A percentile compares a stretch with the other conserved stretches of the same genome.
Evolutionary conservation across 2,797 vertebrate genomes (phyloP).

Genomic region (Podarcis lilfordi): DNA sequence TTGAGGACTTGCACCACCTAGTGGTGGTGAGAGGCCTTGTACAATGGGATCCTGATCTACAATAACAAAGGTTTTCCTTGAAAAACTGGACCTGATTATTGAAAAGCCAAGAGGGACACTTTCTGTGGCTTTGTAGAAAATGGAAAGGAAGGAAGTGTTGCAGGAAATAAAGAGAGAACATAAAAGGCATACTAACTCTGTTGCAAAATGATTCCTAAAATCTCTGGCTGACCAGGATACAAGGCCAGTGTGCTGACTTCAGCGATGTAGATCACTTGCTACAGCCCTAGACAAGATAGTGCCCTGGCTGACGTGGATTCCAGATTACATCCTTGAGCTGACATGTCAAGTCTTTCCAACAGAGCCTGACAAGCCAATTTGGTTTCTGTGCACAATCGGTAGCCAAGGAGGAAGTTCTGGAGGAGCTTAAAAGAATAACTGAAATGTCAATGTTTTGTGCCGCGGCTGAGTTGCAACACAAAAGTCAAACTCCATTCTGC

Average conservation of each 20-base stretch:
- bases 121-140: background rate
- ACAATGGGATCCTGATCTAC: too few relatives aligned
- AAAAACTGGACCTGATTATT: background rate
- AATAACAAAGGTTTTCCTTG: too few relatives aligned
- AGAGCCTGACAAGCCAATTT: background rate
- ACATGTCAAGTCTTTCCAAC: background rate
- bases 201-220: background rate
- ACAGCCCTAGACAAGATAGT: background rate
- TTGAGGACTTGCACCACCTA: background rate
- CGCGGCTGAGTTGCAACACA: background rate
- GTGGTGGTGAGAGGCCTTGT: background rate
- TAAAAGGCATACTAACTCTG: too few relatives aligned
- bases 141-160: background rate
- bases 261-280: background rate
- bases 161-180: background rate
- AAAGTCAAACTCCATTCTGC: background rate
- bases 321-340: background rate
- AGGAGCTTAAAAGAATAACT: background rate
- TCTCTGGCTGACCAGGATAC: background rate
- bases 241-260: background rate
- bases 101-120: background rate
- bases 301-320: background rate
- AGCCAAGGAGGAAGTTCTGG: slow-evolving; percentile 5
- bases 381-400: background rate
- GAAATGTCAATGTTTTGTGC: background rate